These are phyloP conservation scores for Malacoctenus gilli DNA, from an alignment of 2,797 vertebrate genomes.

Conservation along the genomic window DNA sequence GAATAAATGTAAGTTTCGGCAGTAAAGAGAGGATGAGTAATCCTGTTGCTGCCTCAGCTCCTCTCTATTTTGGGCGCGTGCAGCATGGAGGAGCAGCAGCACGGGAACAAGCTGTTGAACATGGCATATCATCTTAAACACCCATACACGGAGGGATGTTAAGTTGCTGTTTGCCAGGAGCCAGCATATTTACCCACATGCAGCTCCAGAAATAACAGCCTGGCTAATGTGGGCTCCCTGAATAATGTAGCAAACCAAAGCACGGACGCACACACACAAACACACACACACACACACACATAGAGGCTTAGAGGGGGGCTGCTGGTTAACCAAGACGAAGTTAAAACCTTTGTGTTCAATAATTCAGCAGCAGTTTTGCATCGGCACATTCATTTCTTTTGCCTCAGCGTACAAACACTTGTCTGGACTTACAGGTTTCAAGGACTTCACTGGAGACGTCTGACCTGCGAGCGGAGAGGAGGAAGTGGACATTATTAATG, in stretches of 20 bases:
- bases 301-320: conserved; percentile 23
- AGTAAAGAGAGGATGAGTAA: conserved; percentile 47
- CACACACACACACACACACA: conserved; percentile 5
- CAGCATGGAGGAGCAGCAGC: conserved; percentile 43
- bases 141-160: conserved; percentile 52
- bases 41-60: conserved; percentile 54
- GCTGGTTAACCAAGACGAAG: conserved; percentile 33
- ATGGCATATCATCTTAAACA: conserved; percentile 60
- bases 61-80: conserved; percentile 53
- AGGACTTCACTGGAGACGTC: conserved; percentile 92
- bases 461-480: conserved; percentile 83
- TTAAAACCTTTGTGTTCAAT: conserved; percentile 45
- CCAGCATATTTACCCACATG: conserved; percentile 65
- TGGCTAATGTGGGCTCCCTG: conserved; percentile 61
- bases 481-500: conserved; percentile 9
- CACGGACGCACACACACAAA: conserved; percentile 5
- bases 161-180: conserved; percentile 64
- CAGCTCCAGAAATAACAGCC: conserved; percentile 69
- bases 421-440: conserved; percentile 83
- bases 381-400: conserved; percentile 1
- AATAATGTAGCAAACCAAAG: conserved; percentile 59
- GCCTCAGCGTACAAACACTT: conserved; percentile 4
- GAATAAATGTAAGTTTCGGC: conserved; percentile 13
- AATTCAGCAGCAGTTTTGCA: conserved; percentile 53
- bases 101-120: conserved; percentile 65